Evolutionary conservation across 2,113 vertebrate genomes (phyloP), one percentile per base, ranked within the genome.

Genomic region (Daubentonia madagascariensis): DNA sequence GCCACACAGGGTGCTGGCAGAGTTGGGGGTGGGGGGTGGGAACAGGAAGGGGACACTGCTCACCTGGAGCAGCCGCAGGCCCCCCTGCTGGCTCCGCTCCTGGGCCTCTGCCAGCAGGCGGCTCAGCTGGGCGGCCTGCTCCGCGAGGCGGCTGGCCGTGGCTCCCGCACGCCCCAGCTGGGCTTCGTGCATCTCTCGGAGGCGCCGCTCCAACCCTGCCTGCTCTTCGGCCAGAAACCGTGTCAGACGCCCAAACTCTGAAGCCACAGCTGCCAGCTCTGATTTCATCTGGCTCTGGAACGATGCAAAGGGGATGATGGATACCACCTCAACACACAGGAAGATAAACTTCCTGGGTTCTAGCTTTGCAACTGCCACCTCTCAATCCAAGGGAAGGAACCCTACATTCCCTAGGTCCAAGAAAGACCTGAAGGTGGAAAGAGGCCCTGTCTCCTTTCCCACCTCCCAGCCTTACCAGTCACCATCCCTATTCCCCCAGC

Each of bases 191-290:
- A 98, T 98, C 35, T 98, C 98, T 65, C 98, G 97, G 59, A 99
- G 98, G 89, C 98, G 98, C n/a, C 98, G 98, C 3, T 98, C 80
- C 75, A 99, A 96, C 95, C 98, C 95, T 8, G 98, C 98, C 97
- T 99, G 98, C 68, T 99, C 99, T 28, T 98, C 98, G 0, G 98
- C 96, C n/a, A 99, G 98, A 96, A 99, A 99, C 25, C 98, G 98
- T 43, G 98, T 98, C 89, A 99, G 97, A 59, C 98, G 93, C 96
- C 98, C 98, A 1, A 99, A 99, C 11, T 99, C 98, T 0, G 98
- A 98, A 92, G 98, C 98, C 7, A 99, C 98, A 25, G 98, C 98
- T 94, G 98, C 98, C 79, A 98, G 96, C 48, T 98, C 98, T 78
- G 96, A 86, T 96, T 98, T 98, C 98, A 98, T 98, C 95, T 98